Evolutionary conservation across 2,113 vertebrate genomes (phyloP), one percentile per base, ranked within the genome.

Genomic region (Spermophilus dauricus): DNA sequence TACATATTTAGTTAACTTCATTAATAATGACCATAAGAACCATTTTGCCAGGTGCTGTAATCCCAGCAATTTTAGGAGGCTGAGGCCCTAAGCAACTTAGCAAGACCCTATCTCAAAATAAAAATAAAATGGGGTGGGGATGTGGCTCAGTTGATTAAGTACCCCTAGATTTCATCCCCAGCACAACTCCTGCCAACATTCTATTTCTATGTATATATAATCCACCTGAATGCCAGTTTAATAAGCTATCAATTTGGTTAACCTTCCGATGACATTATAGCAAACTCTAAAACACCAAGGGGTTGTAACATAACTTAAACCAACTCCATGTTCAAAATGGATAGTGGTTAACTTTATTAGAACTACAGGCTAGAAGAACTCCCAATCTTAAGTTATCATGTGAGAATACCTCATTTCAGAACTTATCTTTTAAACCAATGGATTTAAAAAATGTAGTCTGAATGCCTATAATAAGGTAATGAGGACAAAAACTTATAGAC

Each of bases 381-480:
- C 22, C 78, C 4, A 11, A 61, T 65, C 56, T 89, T 85, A 82
- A 56, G 81, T 81, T 89, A 89, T 48, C 82, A 86, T 51, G 34
- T 16, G 83, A 93, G 24, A 63, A 26, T 78, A 78, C 0, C 8
- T 30, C 20, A 90, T 18, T 93, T 96, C 10, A 76, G 26, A 70
- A 81, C 81, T 95, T 58, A 97, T 87, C 42, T 69, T 91, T 45
- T 3, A 78, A 94, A 24, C 28, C 18, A 63, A 45, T 0, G 34
- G 58, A 88, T 65, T 75, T 75, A 22, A 78, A 34, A 97, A 83
- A 89, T 86, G 48, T 53, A 81, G 51, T 76, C 20, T 22, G 89
- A 78, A 34, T 51, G 51, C 80, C 73, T 73, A 91, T 69, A 84
- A 90, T 58, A 58, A 58, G 53, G 42, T 39, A 92, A 89, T 20